Evolutionary conservation across 23 tunicate genomes (phyloP).

Genomic region (Ascidia mentula): DNA sequence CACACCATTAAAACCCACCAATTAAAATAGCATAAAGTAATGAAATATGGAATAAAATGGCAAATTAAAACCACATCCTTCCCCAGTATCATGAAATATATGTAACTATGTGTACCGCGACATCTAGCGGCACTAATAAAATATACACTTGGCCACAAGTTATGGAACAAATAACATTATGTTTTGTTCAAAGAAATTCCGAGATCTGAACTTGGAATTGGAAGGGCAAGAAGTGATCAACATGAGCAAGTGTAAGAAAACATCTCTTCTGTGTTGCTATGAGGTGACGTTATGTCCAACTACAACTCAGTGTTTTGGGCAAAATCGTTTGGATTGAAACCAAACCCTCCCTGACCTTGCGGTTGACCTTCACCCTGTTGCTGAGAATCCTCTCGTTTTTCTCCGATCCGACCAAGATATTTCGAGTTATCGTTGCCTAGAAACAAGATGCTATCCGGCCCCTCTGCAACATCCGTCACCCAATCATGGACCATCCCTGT

Average conservation of each 20-base stretch:
- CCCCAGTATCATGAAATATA: too few relatives aligned
- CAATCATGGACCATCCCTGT: constrained; percentile 6
- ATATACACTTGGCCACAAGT: too few relatives aligned
- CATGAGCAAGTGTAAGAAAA: background rate
- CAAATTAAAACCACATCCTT: too few relatives aligned
- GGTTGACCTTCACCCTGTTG: background rate
- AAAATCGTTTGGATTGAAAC: background rate
- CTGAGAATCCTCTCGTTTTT: background rate
- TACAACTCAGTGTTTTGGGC: background rate
- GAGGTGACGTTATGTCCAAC: background rate
- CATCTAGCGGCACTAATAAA: too few relatives aligned
- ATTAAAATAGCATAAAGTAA: too few relatives aligned
- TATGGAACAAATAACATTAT: too few relatives aligned
- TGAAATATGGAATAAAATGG: too few relatives aligned
- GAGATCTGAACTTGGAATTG: too few relatives aligned
- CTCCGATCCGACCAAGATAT: background rate
- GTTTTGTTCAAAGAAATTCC: too few relatives aligned
- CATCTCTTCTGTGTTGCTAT: background rate
- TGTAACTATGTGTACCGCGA: too few relatives aligned
- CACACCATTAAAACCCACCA: too few relatives aligned
- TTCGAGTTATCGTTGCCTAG: constrained; percentile 22
- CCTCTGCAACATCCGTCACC: constrained; percentile 23
- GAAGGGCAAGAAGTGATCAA: too few relatives aligned
- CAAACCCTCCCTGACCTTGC: background rate
- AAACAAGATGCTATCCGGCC: background rate